These are phyloP conservation scores for Ectemnius cavifrons DNA, from an alignment of 2,888 invertebrate genomes.

Conservation along the genomic window DNA sequence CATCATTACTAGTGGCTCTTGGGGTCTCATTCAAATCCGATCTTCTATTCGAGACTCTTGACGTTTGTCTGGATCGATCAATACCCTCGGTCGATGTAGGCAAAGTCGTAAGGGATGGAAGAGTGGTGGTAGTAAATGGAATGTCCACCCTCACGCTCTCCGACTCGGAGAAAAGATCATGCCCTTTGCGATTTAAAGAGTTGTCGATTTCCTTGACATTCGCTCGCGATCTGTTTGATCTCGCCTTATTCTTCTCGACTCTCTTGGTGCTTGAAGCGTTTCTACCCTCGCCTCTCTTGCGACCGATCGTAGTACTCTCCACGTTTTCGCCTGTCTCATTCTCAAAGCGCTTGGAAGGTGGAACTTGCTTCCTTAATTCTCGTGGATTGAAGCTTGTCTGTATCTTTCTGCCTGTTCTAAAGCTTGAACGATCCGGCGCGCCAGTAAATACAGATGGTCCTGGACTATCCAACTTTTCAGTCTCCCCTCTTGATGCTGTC, in stretches of 20 bases:
- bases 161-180: constrained; percentile 57
- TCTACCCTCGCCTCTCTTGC: constrained; percentile 12
- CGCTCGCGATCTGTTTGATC: constrained; percentile 30
- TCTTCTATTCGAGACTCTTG: constrained; percentile 18
- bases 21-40: constrained; percentile 39
- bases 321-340: constrained; percentile 21
- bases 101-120: neutral
- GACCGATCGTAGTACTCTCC: constrained; percentile 22
- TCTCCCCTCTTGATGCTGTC: neutral
- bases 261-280: neutral
- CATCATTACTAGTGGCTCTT: constrained; percentile 6
- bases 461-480: constrained; percentile 29
- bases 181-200: constrained; percentile 28
- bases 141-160: constrained; percentile 67
- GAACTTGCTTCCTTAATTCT: constrained; percentile 54
- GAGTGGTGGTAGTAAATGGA: constrained; percentile 40
- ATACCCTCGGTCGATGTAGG: neutral
- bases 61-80: constrained; percentile 9
- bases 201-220: constrained; percentile 14
- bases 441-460: constrained; percentile 51
- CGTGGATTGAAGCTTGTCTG: constrained; percentile 57
- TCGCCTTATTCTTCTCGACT: constrained; percentile 16
- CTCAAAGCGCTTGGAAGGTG: constrained; percentile 35
- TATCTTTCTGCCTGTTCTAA: constrained; percentile 69
- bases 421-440: constrained; percentile 52